A percentile compares a stretch with the other conserved stretches of the same genome.
Conservation (phyloP, 2,113 vertebrate species). For the Ammodramus savannarum region DNA sequence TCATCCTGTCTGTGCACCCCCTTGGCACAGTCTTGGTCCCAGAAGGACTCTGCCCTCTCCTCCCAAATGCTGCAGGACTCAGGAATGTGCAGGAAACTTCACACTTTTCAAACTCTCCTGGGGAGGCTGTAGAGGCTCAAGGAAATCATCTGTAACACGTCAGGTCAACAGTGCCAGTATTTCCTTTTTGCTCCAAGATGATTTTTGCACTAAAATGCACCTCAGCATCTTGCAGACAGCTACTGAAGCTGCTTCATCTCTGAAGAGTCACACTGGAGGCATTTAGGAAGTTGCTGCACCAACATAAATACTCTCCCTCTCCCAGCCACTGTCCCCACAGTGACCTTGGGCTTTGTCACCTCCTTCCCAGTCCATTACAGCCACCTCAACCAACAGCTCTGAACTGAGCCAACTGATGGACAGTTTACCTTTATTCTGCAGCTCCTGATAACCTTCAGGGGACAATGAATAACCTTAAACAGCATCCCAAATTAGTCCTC, state of each 20-base stretch:
- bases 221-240: not conserved
- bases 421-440: not conserved
- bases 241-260: not conserved
- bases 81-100: not conserved
- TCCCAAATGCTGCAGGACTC: not conserved
- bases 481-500: not conserved
- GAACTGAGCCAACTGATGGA: not conserved
- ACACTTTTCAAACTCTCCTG: not conserved
- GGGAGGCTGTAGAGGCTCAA: not conserved
- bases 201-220: not conserved
- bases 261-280: not conserved
- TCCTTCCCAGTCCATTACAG: not conserved
- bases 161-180: not conserved
- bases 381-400: not conserved
- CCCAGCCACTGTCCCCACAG: not conserved
- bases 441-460: not conserved
- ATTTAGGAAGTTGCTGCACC: not conserved
- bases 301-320: not conserved
- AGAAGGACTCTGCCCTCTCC: not conserved
- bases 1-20: not conserved
- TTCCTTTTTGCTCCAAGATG: not conserved
- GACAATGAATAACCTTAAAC: not conserved
- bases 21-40: not conserved
- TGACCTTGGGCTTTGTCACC: fast-evolving
- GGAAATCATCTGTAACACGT: not conserved